phyloP scores from a whole-genome alignment of 2,888 invertebrate species.

The Hybos culiciformis region DNA sequence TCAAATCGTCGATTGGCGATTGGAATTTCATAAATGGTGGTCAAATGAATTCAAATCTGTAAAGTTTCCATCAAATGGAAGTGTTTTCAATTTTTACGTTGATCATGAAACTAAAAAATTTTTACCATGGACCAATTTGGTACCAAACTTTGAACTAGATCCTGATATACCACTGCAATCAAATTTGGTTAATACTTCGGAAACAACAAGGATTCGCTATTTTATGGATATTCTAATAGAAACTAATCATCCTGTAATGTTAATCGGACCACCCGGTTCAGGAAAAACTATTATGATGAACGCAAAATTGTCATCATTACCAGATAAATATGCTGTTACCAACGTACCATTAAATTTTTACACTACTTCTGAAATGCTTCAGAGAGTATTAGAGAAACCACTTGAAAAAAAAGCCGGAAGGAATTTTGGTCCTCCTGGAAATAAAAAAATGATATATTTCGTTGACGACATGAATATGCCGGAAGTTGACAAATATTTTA shows the following conservation, averaged over 20 bases:
- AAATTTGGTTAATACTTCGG: conserved; percentile 68
- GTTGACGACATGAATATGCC: conserved; percentile 97
- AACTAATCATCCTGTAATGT: conserved; percentile 72
- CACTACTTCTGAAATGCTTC: conserved; percentile 85
- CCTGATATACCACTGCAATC: conserved; percentile 71
- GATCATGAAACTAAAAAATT: conserved; percentile 76
- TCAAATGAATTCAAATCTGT: conserved; percentile 80
- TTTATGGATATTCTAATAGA: conserved; percentile 75
- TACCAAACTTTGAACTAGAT: conserved; percentile 68
- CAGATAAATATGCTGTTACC: conserved; percentile 65
- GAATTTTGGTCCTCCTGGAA: conserved; percentile 88
- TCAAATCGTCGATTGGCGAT: conserved; percentile 79
- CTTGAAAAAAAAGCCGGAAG: conserved; percentile 90
- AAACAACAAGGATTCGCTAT: conserved; percentile 74
- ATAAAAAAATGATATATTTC: conserved; percentile 82
- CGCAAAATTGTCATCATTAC: conserved; percentile 60
- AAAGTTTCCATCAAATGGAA: conserved; percentile 71
- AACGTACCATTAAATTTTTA: conserved; percentile 93
- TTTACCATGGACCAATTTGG: conserved; percentile 72
- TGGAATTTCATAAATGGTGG: conserved; percentile 94
- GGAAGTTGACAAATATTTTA: conserved; percentile 85
- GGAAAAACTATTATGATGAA: conserved; percentile 87
- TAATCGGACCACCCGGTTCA: conserved; percentile 78
- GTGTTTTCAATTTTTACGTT: conserved; percentile 80
- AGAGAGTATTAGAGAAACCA: conserved; percentile 76